Base-by-base conservation (phyloP, 2,888 invertebrate genomes). In the Andrena praecox region DNA sequence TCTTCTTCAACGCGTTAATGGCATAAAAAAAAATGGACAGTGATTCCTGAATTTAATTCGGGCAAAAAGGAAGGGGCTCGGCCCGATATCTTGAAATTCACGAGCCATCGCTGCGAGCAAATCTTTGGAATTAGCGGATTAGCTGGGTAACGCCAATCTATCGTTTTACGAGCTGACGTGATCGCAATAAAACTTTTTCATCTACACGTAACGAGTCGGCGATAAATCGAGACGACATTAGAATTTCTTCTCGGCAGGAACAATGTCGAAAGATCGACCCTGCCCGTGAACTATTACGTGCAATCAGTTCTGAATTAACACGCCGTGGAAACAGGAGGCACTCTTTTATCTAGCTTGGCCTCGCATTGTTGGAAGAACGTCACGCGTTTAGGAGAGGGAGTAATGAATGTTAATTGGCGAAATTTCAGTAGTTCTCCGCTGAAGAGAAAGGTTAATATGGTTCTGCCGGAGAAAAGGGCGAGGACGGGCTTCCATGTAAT, bases 101-200 rank as follows among this genome's bases (percentile, higher is more conserved):
- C 77, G 73, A 69, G 73, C 59, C 54, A 66, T 70, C 78, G 74
- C 59, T 68, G 64, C 75, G 83, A 81, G 84, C 74, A 80, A 84
- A 82, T 84, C 83, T 82, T 80, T 70, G 76, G 84, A 82, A 84
- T 82, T 84, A 84, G 71, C 82, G 84, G 78, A 84, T 84, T 84
- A 84, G 78, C 42, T 59, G 71, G 68, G 78, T 77, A 84, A 82
- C 72, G 78, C 74, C 84, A 50, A 84, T 82, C 84, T 81, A 81
- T 77, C 83, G 83, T 81, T 81, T 83, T 83, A 77, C 77, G 77
- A 81, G 81, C 81, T 83, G 81, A 83, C 83, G 83, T 81, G 83
- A 83, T 83, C 77, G 77, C 82, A 77, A 81, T 83, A 73, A 77
- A 83, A 70, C 83, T 81, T 77, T 81, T 81, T 73, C 81, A 73